Evolutionary conservation across 2,113 vertebrate genomes (phyloP), one percentile per base, ranked within the genome.

Genomic region (Mirounga angustirostris): DNA sequence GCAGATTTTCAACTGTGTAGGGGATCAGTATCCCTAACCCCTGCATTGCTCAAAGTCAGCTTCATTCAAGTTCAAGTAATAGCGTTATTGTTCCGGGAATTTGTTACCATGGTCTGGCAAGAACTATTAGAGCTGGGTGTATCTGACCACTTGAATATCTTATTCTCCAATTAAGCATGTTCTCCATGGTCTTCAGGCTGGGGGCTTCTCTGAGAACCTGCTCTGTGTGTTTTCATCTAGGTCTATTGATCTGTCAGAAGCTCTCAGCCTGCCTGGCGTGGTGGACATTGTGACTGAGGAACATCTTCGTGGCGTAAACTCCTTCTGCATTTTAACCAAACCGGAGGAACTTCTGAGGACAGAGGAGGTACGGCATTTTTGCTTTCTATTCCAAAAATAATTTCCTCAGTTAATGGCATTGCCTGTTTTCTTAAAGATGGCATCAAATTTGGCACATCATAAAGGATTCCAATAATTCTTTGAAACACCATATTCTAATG

Each of bases 181-280:
- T n/a, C 54, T 30, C 28, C 18, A 15, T 16, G 95, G 10, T 69
- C 95, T 28, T 56, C 5, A 26, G 30, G 80, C n/a, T 86, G 0
- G 4, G 52, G 10, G 12, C 86, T 87, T 15, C 56, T 50, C 92
- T 67, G 40, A 97, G 50, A 30, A 43, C 54, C 91, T 43, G 36
- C 54, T 85, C 4, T 79, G 36, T 65, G 24, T 95, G 46, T 93
- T 13, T 81, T 94, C 88, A 10, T 61, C 9, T 59, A 91, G 97
- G 78, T 98, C 59, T 33, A 30, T 96, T 30, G 92, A 96, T 95
- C 13, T 54, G 56, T 97, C 97, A 24, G 89, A 97, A 96, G 86
- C 50, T 15, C 73, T 97, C 81, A 96, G 92, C 71, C 56, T 98
- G 85, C 95, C 94, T 6, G 95, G 97, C 7, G 93, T 97, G 88